These are phyloP conservation scores for Oncorhynchus nerka DNA, from an alignment of 2,113 vertebrate species.

Conservation along the genomic window DNA sequence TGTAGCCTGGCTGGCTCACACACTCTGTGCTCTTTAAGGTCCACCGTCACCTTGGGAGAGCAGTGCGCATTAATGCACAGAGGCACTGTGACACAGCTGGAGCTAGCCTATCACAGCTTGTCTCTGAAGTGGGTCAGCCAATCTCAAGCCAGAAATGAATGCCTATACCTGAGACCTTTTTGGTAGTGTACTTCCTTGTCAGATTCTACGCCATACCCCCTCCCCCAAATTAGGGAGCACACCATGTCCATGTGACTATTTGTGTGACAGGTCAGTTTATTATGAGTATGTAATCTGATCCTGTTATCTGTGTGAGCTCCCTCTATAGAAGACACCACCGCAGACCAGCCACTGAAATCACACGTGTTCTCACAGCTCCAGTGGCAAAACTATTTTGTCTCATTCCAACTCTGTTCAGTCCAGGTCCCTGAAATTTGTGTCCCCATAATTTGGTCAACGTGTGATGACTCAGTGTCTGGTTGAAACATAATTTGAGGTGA, in stretches of 20 bases:
- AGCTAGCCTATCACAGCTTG: constrained; percentile 39
- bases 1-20: too few relatives aligned
- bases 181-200: constrained; percentile 6
- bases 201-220: not conserved
- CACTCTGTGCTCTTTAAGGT: constrained; percentile 1
- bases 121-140: constrained; percentile 33
- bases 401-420: not conserved
- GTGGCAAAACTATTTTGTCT: not conserved
- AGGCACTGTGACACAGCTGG: constrained; percentile 15
- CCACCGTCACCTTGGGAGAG: constrained; percentile 20
- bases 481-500: not conserved
- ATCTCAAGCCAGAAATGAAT: constrained; percentile 33
- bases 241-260: constrained; percentile 33
- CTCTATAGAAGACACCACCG: not conserved
- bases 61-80: constrained; percentile 46
- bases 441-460: not conserved
- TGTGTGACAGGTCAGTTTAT: constrained; percentile 17
- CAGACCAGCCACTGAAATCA: constrained; percentile 5
- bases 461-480: not conserved
- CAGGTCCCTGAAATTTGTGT: not conserved
- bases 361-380: not conserved
- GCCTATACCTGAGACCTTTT: constrained; percentile 28
- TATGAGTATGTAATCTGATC: constrained; percentile 19
- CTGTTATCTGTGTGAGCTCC: not conserved
- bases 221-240: constrained; percentile 18